Evolutionary conservation across 2,113 vertebrate genomes (phyloP), one percentile per base, ranked within the genome.

Genomic region (Oriolus oriolus): DNA sequence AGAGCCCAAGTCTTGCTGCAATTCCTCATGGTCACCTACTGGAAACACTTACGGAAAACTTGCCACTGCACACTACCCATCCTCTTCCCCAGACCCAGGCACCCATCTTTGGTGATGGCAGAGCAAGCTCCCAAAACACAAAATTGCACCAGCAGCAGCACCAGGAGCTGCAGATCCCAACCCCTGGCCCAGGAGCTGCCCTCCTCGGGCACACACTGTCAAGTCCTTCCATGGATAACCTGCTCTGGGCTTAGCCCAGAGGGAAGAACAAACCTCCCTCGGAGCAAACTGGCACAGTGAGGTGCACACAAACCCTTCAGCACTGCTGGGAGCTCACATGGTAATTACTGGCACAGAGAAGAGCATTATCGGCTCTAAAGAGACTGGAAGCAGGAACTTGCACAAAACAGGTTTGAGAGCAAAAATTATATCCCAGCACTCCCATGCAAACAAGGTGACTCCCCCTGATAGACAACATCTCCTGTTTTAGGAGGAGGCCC

Each of bases 311-410:
- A 60, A 42, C 7, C 77, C 60, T 35, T 10, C 14, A 2, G 2
- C 24, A 14, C 20, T 27, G 66, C 89, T 49, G 15, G 13, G 31
- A 77, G n/a, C 33, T 77, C 7, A 33, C 1, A 0, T 1, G 27
- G 56, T 6, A 26, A 80, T 50, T 24, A 31, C 53, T 6, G 2
- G 26, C 2, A 69, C 54, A 39, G 1, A 89, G 28, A 78, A 39
- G 33, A 33, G 13, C 0, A 0, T 42, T 39, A 65, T 8, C 0
- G 0, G 66, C 69, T 52, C 84, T 22, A 2, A 41, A 44, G 52
- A 75, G 77, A 60, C 1, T 31, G 35, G 50, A 66, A 69, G 31
- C 28, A 41, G 53, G 35, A 80, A 81, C 45, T 81, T 76, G 54
- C 53, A 86, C 68, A 81, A 53, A 77, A 28, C 73, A 90, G 45